Base-by-base conservation (phyloP, 2,888 invertebrate species). In the Xanthorhoe designata region DNA sequence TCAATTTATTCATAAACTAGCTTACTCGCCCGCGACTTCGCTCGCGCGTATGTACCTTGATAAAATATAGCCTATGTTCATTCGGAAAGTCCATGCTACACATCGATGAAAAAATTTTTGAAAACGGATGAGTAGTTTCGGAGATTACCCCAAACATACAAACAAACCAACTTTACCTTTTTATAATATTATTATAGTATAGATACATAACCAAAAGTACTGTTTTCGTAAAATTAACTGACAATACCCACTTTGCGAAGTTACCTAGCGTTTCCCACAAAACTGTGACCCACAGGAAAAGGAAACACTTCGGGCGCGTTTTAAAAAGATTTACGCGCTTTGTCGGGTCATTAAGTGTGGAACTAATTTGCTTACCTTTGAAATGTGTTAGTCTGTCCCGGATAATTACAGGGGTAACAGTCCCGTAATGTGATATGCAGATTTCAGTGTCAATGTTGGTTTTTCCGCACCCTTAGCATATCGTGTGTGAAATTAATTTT, bases 291-390 rank as follows among this genome's bases (percentile, higher is more conserved):
- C 57, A 35, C 68, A 68, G 89, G 89, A 88, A 91, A 81, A 89
- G 91, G 91, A 89, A 91, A 88, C 89, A 90, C 87, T 88, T 83
- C 78, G 86, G 85, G 88, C 75, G 86, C 89, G 87, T 92, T 92
- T 90, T 90, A 91, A 93, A 92, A 92, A 92, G 93, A 93, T 93
- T 93, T 93, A 92, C 91, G 88, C 91, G 86, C 91, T 90, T 92
- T 92, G 92, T 91, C 91, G 92, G 92, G 90, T 91, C 92, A 93
- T 92, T 93, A 93, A 91, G 88, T 92, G 86, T 86, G 90, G 91
- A 92, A 92, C 92, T 93, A 93, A 93, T 93, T 93, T 92, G 92
- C 91, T 91, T 92, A 92, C 92, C 92, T 93, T 92, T 92, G 91
- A 90, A 92, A 93, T 90, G 92, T 92, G 92, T 89, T 88, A 88